phyloP scores from a whole-genome alignment of 2,113 vertebrate genomes.

The Maccullochella peelii region DNA sequence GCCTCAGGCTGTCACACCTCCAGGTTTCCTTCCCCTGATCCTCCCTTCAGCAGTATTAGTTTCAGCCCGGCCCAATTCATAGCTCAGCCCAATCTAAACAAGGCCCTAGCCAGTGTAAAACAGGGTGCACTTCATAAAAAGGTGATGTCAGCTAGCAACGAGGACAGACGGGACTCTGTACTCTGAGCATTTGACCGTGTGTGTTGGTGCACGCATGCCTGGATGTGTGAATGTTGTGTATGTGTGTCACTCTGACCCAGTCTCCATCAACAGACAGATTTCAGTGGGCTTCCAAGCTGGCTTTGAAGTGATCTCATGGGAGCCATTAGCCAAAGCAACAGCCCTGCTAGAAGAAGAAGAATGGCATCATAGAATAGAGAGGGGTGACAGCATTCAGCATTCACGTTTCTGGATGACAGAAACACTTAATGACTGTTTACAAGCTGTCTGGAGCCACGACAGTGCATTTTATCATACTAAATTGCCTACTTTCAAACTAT shows the following conservation, averaged over 20 bases:
- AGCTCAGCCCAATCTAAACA: constrained; percentile 64
- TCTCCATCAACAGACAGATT: constrained; percentile 67
- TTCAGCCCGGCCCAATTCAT: constrained; percentile 44
- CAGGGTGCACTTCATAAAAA: constrained; percentile 75
- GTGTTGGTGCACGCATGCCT: constrained; percentile 31
- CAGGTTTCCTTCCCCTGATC: constrained; percentile 50
- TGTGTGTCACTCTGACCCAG: constrained; percentile 65
- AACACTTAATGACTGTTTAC: constrained; percentile 39
- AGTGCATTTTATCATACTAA: not conserved
- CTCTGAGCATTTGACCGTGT: constrained; percentile 21
- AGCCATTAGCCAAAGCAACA: constrained; percentile 70
- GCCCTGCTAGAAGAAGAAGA: constrained; percentile 50
- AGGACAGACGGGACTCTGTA: constrained; percentile 72
- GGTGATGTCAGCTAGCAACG: constrained; percentile 72
- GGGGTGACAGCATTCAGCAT: constrained; percentile 64
- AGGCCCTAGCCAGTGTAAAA: constrained; percentile 67
- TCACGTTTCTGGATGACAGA: constrained; percentile 68
- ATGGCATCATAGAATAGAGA: constrained; percentile 76
- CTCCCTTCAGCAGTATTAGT: constrained; percentile 55
- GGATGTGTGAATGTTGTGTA: constrained; percentile 70
- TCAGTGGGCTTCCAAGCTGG: constrained; percentile 44
- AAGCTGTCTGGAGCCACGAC: constrained; percentile 30
- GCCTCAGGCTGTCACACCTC: constrained; percentile 48
- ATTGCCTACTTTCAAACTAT: constrained; percentile 1
- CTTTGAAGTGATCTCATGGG: constrained; percentile 82